Evolutionary conservation across 1,140 invertebrate genomes (phyloP), one percentile per base, ranked within the genome.

Genomic region (Dendroctonus ponderosae): DNA sequence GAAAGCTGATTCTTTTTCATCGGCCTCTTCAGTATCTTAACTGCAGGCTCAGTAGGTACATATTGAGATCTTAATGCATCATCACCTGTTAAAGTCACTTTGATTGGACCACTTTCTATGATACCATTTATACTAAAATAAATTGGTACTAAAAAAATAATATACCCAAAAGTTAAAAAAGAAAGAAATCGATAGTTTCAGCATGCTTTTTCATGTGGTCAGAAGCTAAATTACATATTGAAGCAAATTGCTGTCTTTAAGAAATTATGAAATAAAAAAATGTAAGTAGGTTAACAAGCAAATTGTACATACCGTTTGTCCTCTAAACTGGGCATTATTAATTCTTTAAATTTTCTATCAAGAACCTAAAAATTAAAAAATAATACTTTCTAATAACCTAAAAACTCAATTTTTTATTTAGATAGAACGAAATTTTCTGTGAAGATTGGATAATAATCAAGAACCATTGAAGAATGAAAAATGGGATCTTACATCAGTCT

Each of bases 11-110:
- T 76, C 66, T 81, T 78, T 68, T 81, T 79, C 6, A 81, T 82
- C 54, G 91, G 91, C 71, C 91, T 82, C 73, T 92, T 91, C 50
- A 94, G 79, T 68, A 94, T 94, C 78, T 91, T 91, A 26, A 93
- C 91, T 63, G 89, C 87, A 66, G 90, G 89, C 77, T 87, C 88
- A 66, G 86, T 86, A 71, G 86, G 83, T 66, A 84, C 82, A 67
- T 77, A 78, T 56, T 78, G 77, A 57, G 77, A 74, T 69, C 78
- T 70, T 66, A 78, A 73, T 50, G 77, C 77, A 71, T 79, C 78
- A 40, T 79, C 78, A 39, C 77, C 76, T 15, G 72, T 75, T 58
- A 79, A 61, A 58, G 76, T 75, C 26, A 79, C 74, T 62, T 74
- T 75, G 48, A 78, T 70, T 52, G 75, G 72, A 58, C 69, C 63